phyloP scores from a whole-genome alignment of 2,113 vertebrate species.

The Siphamia tubifer region DNA sequence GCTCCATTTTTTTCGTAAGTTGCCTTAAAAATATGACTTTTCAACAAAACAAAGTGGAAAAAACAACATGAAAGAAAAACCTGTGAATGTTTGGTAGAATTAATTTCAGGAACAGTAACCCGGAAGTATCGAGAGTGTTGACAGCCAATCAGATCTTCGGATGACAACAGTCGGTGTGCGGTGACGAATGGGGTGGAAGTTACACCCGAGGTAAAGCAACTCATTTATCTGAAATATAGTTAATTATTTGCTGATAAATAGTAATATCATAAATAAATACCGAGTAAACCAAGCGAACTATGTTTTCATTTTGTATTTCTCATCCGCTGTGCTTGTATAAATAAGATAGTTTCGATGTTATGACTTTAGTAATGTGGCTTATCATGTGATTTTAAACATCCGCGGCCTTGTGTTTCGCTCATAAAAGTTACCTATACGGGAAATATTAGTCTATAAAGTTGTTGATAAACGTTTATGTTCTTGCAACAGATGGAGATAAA shows the following conservation, averaged over 20 bases:
- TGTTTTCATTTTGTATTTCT: accelerated
- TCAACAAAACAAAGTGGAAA: no score
- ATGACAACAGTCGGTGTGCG: background rate
- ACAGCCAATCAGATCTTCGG: slow-evolving; percentile 44
- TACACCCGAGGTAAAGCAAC: slow-evolving; percentile 25
- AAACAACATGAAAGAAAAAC: no score
- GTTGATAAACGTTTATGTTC: background rate
- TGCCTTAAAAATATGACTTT: background rate
- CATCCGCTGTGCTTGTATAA: accelerated
- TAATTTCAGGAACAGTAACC: background rate
- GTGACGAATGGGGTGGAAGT: slow-evolving; percentile 17
- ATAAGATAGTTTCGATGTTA: background rate
- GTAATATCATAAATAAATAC: no score
- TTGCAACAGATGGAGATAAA: slow-evolving; percentile 70
- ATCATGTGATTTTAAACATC: slow-evolving; percentile 61
- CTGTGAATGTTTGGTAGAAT: background rate
- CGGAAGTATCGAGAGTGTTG: slow-evolving; percentile 11
- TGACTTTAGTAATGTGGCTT: background rate
- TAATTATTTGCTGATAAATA: accelerated
- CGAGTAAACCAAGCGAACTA: no score
- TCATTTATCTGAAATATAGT: background rate
- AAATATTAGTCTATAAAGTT: background rate
- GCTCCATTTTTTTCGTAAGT: accelerated
- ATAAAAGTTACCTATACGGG: background rate
- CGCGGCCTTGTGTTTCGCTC: background rate